Percentiles rank a stretch among this genome's conserved stretches.
These are phyloP conservation scores for Ochlodes sylvanus DNA, from an alignment of 2,888 invertebrate genomes.

Conservation along the genomic window DNA sequence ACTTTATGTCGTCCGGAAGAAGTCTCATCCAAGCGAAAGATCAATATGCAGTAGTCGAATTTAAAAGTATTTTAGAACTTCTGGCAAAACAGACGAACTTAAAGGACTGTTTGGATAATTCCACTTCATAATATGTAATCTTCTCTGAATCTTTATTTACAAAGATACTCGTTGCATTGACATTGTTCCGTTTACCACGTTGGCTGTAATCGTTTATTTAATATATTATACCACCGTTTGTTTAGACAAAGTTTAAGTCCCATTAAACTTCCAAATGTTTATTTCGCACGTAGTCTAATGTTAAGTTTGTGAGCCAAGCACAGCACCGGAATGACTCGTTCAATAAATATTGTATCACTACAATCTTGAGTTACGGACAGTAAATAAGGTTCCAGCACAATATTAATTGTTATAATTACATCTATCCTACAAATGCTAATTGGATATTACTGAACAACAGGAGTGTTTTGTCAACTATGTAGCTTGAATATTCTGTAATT, in stretches of 20 bases:
- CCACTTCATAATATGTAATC: too few relatives aligned
- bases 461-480: conserved; percentile 27
- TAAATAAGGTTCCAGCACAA: conserved; percentile 32
- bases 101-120: too few relatives aligned
- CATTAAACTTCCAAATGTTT: neutral
- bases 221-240: too few relatives aligned
- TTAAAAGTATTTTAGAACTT: too few relatives aligned
- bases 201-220: too few relatives aligned
- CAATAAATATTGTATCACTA: conserved; percentile 38
- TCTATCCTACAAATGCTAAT: conserved; percentile 33
- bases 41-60: too few relatives aligned
- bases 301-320: conserved; percentile 3
- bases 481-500: conserved; percentile 20
- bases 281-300: neutral
- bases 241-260: neutral
- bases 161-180: too few relatives aligned
- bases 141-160: too few relatives aligned
- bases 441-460: conserved; percentile 30
- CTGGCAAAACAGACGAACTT: too few relatives aligned
- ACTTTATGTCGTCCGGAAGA: too few relatives aligned
- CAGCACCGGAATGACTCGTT: conserved; percentile 6
- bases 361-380: conserved; percentile 39
- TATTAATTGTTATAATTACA: conserved; percentile 38
- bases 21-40: too few relatives aligned
- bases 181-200: too few relatives aligned